Conservation (phyloP, 64 coral and sea anemone species). For the Porites australiensis region DNA sequence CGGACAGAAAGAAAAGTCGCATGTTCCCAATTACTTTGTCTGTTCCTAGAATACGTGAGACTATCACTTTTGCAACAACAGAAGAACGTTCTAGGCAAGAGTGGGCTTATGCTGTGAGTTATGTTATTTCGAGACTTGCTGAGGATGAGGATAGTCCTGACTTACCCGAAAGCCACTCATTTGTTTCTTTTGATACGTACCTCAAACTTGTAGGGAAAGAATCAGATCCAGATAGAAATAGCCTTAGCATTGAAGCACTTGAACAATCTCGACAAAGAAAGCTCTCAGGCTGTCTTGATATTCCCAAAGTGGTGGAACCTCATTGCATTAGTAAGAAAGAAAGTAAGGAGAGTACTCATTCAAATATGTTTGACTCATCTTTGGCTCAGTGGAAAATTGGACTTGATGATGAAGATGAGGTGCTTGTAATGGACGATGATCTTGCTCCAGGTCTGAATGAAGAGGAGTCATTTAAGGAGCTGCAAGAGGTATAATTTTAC, state of each 20-base stretch:
- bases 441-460: constrained; percentile 64
- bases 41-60: constrained; percentile 83
- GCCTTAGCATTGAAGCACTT: neutral
- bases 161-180: constrained; percentile 25
- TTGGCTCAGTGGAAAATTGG: constrained; percentile 57
- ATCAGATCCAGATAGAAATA: neutral
- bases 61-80: constrained; percentile 84
- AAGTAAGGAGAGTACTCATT: neutral
- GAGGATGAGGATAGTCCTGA: constrained; percentile 42
- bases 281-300: constrained; percentile 1
- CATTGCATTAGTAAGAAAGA: constrained; percentile 14
- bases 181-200: constrained; percentile 47
- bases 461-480: constrained; percentile 87
- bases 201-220: neutral
- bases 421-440: constrained; percentile 56
- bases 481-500: constrained; percentile 76
- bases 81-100: constrained; percentile 75
- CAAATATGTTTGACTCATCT: neutral
- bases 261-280: constrained; percentile 13
- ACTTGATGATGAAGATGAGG: constrained; percentile 77
- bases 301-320: neutral
- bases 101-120: constrained; percentile 84
- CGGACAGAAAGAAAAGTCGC: constrained; percentile 76
- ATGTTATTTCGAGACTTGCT: constrained; percentile 74
- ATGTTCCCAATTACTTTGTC: constrained; percentile 90